Percentiles rank a stretch among this genome's conserved stretches.
Conservation (phyloP, 2,797 vertebrate genomes). For the Lepus oiostolus region DNA sequence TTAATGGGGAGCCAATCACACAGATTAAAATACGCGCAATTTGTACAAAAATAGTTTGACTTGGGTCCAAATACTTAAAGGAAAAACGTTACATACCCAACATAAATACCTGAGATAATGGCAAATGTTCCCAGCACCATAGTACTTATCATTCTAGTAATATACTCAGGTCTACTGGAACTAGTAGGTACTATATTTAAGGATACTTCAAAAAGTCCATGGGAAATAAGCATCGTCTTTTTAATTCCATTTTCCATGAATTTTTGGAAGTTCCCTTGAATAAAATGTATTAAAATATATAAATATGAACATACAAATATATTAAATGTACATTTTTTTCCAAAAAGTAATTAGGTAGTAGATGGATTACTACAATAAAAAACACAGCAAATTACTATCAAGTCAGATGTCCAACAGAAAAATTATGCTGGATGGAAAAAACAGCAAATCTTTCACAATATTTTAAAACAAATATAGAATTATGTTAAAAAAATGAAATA, state of each 20-base stretch:
- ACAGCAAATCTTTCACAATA: not conserved
- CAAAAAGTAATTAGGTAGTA: constrained; percentile 30
- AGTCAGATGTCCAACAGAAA: constrained; percentile 52
- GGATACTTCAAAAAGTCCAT: too few relatives aligned
- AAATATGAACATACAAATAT: not conserved
- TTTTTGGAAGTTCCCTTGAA: not conserved
- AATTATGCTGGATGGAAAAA: constrained; percentile 1
- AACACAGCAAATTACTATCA: constrained; percentile 4
- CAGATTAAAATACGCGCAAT: constrained; percentile 47
- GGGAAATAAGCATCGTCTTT: too few relatives aligned
- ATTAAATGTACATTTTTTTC: not conserved
- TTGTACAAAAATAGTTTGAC: not conserved
- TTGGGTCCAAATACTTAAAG: not conserved
- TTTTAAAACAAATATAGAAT: constrained; percentile 23
- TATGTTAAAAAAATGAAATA: constrained; percentile 55
- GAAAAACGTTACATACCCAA: constrained; percentile 32
- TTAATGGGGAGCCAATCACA: not conserved
- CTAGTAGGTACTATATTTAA: not conserved
- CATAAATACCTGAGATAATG: not conserved
- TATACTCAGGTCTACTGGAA: not conserved
- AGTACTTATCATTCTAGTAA: not conserved
- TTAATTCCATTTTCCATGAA: too few relatives aligned
- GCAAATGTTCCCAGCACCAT: constrained; percentile 7
- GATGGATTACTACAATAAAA: constrained; percentile 34
- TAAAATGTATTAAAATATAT: not conserved